These are phyloP conservation scores for Athripsodes cinereus DNA, from an alignment of 2,888 invertebrate genomes.

Conservation along the genomic window DNA sequence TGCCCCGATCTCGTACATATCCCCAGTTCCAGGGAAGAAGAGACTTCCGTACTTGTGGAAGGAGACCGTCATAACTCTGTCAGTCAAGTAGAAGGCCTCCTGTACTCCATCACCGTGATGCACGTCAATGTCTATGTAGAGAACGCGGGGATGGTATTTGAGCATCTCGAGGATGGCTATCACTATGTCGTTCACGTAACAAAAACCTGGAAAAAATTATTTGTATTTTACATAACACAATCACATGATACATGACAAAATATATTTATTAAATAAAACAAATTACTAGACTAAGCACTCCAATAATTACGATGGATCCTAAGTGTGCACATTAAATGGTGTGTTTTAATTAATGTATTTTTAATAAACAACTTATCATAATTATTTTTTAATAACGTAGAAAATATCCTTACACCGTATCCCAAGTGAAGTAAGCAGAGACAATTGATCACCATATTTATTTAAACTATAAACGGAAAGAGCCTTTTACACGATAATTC, in stretches of 20 bases:
- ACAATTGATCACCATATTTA: too few species aligned
- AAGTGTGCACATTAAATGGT: too few species aligned
- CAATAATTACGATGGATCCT: too few species aligned
- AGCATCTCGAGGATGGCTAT: conserved; percentile 92
- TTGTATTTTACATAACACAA: too few species aligned
- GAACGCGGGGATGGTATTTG: conserved; percentile 87
- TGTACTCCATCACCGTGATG: conserved; percentile 97
- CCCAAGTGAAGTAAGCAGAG: too few species aligned
- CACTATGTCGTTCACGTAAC: conserved; percentile 99
- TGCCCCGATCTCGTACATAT: conserved; percentile 97
- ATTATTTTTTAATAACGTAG: too few species aligned
- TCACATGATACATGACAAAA: too few species aligned
- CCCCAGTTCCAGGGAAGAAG: conserved; percentile 98
- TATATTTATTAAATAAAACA: not conserved
- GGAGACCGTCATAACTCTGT: conserved; percentile 98
- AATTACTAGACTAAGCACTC: not conserved
- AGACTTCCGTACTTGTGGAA: conserved; percentile 98
- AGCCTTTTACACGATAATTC: too few species aligned
- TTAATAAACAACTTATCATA: too few species aligned
- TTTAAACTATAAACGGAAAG: too few species aligned
- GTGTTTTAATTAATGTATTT: too few species aligned
- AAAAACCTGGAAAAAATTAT: conserved; percentile 63
- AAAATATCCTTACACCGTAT: too few species aligned
- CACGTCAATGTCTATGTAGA: conserved; percentile 98
- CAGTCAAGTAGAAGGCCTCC: conserved; percentile 95